Conservation (phyloP, 2,113 vertebrate genomes). For the Solenodon paradoxus region DNA sequence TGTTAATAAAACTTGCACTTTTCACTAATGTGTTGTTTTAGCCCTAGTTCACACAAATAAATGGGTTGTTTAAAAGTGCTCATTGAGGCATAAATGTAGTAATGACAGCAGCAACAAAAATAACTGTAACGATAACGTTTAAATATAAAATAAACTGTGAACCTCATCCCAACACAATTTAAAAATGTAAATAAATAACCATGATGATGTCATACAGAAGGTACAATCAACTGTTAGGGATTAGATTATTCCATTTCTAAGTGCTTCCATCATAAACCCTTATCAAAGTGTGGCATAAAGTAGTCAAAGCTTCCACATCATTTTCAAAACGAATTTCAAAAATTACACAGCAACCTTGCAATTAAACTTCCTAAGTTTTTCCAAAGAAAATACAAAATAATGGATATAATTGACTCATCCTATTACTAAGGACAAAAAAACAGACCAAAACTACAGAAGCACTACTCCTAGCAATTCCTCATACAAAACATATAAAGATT, state of each 20-base stretch:
- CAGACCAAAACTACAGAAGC: background rate
- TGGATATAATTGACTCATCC: slow-evolving; percentile 12
- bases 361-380: background rate
- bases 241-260: slow-evolving; percentile 1
- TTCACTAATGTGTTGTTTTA: background rate
- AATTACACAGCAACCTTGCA: background rate
- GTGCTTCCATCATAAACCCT: background rate
- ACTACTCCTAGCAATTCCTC: background rate
- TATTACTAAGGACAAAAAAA: background rate
- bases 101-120: slow-evolving; percentile 31
- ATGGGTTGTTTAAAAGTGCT: background rate
- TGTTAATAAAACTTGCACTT: background rate
- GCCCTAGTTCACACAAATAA: background rate
- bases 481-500: slow-evolving; percentile 22
- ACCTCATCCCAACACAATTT: background rate
- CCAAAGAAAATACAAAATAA: slow-evolving; percentile 42
- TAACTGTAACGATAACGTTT: slow-evolving; percentile 4
- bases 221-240: background rate
- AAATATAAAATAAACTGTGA: background rate
- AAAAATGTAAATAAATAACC: background rate
- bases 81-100: background rate
- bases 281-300: background rate
- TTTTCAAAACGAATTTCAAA: slow-evolving; percentile 39
- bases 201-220: background rate
- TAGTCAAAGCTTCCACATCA: background rate